These are phyloP conservation scores for Cynopterus sphinx DNA, from an alignment of 2,797 vertebrate genomes.

Conservation along the genomic window DNA sequence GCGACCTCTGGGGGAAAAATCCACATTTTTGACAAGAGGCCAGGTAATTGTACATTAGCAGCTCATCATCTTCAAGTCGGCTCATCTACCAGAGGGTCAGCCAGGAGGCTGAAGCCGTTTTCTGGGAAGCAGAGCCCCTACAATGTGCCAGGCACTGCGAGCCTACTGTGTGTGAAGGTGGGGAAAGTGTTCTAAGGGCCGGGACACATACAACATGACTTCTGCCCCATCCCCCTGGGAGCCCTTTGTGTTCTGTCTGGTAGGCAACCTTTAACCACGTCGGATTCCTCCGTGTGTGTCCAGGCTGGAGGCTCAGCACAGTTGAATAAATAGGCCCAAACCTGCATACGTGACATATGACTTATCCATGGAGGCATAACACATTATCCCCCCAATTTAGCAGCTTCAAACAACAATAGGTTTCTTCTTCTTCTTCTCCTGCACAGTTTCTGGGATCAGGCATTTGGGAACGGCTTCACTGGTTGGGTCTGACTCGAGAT, in stretches of 20 bases:
- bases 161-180: neutral
- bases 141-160: neutral
- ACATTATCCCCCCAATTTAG: neutral
- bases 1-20: slow-evolving; percentile 53
- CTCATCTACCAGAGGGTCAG: neutral
- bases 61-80: slow-evolving; percentile 43
- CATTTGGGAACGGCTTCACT: neutral
- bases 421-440: neutral
- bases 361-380: neutral
- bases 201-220: neutral
- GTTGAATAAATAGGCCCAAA: neutral
- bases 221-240: neutral
- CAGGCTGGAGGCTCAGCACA: neutral
- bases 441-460: neutral
- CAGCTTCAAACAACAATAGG: neutral
- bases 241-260: neutral
- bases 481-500: neutral
- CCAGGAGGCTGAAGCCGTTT: neutral
- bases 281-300: neutral
- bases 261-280: neutral
- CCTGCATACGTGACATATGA: neutral
- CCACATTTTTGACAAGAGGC: slow-evolving; percentile 61
- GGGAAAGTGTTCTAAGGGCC: neutral
- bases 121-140: slow-evolving; percentile 22
- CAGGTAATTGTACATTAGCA: slow-evolving; percentile 22